These are phyloP conservation scores for Eunapius fragilis DNA, from an alignment of 37 sponge, comb jelly and placozoan genomes.

Conservation along the genomic window DNA sequence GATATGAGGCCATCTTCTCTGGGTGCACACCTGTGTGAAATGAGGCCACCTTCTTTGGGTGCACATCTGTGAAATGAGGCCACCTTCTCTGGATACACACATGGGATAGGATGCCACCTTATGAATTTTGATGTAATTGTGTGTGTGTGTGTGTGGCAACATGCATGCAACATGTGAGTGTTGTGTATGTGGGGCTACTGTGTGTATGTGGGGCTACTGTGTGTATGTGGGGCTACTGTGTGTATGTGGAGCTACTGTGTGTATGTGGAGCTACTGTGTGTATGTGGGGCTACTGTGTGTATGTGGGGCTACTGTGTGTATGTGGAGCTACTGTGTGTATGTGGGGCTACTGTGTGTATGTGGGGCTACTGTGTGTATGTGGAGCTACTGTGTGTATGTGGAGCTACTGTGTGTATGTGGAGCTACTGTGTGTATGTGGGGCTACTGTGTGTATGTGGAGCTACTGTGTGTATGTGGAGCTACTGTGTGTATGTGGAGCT, in stretches of 20 bases:
- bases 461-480: conserved; percentile 32
- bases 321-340: conserved; percentile 11
- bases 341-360: not conserved
- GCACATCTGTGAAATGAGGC: not conserved
- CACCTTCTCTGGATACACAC: not conserved
- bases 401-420: conserved; percentile 26
- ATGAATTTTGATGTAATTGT: not conserved
- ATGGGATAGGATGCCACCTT: not conserved
- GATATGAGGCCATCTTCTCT: not conserved
- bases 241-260: conserved; percentile 21
- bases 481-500: not conserved
- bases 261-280: conserved; percentile 37
- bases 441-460: conserved; percentile 36
- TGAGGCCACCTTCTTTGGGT: not conserved
- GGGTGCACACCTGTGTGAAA: not conserved
- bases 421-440: conserved; percentile 41
- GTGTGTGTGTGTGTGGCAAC: conserved; percentile 5
- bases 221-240: conserved; percentile 6
- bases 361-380: conserved; percentile 19
- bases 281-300: conserved; percentile 42
- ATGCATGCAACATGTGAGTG: too few relatives aligned
- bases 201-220: conserved; percentile 13
- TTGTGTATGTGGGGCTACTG: not conserved
- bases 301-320: conserved; percentile 28
- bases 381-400: conserved; percentile 18